phyloP scores from a whole-genome alignment of 2,797 vertebrate species.

The Hemitrygon akajei region DNA sequence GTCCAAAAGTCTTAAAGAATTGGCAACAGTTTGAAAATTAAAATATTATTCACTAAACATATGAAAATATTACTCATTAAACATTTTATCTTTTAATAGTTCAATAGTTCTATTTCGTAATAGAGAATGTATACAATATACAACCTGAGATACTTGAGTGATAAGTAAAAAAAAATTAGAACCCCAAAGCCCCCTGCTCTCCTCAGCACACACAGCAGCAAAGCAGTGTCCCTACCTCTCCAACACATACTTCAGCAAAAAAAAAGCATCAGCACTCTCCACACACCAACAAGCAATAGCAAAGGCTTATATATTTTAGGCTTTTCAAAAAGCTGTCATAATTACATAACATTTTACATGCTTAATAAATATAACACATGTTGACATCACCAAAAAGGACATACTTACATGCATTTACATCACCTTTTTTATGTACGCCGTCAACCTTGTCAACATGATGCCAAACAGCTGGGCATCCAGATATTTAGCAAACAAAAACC shows the following conservation, averaged over 20 bases:
- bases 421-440: not conserved
- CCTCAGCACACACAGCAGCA: no score
- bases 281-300: no score
- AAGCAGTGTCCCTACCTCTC: no score
- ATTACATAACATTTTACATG: not conserved
- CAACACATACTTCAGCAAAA: no score
- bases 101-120: no score
- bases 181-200: no score
- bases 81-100: no score
- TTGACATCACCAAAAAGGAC: not conserved
- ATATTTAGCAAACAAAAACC: not conserved
- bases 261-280: no score
- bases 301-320: not conserved
- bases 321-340: not conserved
- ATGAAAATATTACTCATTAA: no score
- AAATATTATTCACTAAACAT: not conserved
- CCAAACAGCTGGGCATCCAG: conserved; percentile 5
- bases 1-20: conserved; percentile 43
- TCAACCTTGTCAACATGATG: not conserved
- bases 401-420: not conserved
- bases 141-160: no score
- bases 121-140: no score
- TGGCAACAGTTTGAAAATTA: not conserved
- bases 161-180: no score
- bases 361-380: not conserved